Evolutionary conservation across 1,140 invertebrate species (phyloP).

Genomic region (Heliconius melpomene): DNA sequence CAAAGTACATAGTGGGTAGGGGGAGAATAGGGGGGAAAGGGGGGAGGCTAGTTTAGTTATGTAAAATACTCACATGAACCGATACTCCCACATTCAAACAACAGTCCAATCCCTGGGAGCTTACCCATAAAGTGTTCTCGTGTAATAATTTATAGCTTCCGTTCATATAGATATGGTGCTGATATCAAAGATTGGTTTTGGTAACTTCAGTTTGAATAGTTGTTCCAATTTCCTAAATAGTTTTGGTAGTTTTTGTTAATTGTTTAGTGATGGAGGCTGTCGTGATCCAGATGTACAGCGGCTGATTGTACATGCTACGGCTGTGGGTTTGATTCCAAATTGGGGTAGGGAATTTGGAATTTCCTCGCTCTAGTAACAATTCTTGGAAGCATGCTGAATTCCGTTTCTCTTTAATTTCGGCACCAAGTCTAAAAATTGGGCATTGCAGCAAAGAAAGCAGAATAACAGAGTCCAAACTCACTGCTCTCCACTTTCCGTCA

Average conservation of each 20-base stretch:
- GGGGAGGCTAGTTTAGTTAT: constrained; percentile 35
- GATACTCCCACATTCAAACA: constrained; percentile 50
- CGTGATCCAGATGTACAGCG: too few species aligned
- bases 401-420: too few species aligned
- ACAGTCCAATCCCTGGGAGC: constrained; percentile 56
- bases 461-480: too few species aligned
- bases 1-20: constrained; percentile 35
- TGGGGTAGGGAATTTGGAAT: too few species aligned
- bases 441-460: too few species aligned
- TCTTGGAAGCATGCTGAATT: too few species aligned
- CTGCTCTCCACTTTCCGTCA: too few species aligned
- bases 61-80: constrained; percentile 46
- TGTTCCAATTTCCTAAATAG: neutral
- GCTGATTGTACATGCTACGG: too few species aligned
- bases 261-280: neutral
- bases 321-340: too few species aligned
- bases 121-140: constrained; percentile 60
- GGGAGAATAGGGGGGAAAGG: neutral
- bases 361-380: too few species aligned
- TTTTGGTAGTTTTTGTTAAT: neutral
- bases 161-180: constrained; percentile 15
- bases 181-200: constrained; percentile 15
- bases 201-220: neutral
- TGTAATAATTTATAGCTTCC: constrained; percentile 63
- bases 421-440: too few species aligned